Percentiles rank a stretch among this genome's conserved stretches.
Evolutionary conservation across 2,797 vertebrate species (phyloP).

Genomic region (Pangasius macronema): DNA sequence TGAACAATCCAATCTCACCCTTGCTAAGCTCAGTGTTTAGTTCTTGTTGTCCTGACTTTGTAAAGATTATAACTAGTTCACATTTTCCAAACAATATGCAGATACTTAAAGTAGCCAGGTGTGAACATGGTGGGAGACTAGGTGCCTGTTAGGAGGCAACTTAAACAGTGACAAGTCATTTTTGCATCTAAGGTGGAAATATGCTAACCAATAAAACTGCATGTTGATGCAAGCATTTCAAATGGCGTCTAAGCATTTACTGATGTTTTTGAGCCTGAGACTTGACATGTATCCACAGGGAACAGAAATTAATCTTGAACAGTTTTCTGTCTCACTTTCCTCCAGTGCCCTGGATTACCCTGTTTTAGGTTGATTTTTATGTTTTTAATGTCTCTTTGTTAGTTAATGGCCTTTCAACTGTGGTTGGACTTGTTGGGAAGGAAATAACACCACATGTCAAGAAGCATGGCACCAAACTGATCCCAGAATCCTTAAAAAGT

Average conservation of each 20-base stretch:
- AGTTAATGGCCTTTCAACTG: constrained; percentile 89
- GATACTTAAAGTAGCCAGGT: neutral
- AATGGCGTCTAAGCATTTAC: neutral
- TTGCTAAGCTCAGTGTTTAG: neutral
- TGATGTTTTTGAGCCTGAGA: neutral
- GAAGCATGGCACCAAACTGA: constrained; percentile 89
- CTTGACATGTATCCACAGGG: neutral
- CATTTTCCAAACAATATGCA: neutral
- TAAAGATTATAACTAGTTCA: neutral
- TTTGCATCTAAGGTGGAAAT: neutral
- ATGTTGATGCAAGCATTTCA: neutral
- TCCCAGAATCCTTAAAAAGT: constrained; percentile 90
- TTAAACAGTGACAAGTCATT: neutral
- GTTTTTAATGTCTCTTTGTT: neutral
- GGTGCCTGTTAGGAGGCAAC: neutral
- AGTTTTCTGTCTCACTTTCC: neutral
- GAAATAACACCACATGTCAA: constrained; percentile 91
- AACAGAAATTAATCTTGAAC: neutral
- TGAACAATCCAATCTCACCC: neutral
- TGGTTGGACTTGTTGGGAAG: constrained; percentile 84
- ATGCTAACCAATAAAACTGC: neutral
- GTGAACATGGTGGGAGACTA: neutral
- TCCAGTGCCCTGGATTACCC: neutral
- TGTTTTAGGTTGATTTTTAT: neutral
- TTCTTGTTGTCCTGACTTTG: neutral